These are phyloP conservation scores for Ammodytes dubius DNA, from an alignment of 2,113 vertebrate species.

Conservation along the genomic window DNA sequence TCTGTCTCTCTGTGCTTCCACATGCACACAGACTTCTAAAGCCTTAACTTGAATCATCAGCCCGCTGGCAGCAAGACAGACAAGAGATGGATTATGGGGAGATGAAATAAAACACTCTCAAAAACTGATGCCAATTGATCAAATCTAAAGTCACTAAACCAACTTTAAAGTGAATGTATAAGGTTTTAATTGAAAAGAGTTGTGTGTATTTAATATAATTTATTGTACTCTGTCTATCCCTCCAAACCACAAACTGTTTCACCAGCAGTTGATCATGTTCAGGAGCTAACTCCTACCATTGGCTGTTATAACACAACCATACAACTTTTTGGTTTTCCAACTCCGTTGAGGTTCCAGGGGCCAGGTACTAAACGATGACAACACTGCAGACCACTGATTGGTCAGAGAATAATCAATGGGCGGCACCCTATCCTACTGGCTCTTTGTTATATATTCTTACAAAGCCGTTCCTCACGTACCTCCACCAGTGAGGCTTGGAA, in stretches of 20 bases:
- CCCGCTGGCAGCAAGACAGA: constrained; percentile 16
- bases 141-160: neutral
- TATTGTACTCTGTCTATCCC: neutral
- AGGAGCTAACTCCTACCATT: neutral
- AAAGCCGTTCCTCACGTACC: too few relatives aligned
- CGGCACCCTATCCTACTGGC: too few relatives aligned
- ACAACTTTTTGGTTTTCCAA: neutral
- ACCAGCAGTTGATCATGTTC: constrained; percentile 9
- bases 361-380: too few relatives aligned
- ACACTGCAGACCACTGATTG: too few relatives aligned
- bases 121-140: neutral
- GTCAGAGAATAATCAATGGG: too few relatives aligned
- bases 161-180: neutral
- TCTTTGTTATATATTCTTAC: too few relatives aligned
- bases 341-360: too few relatives aligned
- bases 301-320: neutral
- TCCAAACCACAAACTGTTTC: constrained; percentile 17
- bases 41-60: constrained; percentile 52
- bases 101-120: neutral
- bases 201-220: neutral
- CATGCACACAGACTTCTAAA: constrained; percentile 46
- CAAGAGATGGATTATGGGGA: constrained; percentile 12
- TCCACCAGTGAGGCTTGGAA: too few relatives aligned
- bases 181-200: neutral
- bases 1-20: constrained; percentile 63